phyloP scores from a whole-genome alignment of 2,113 vertebrate genomes.

The Muntiacus muntjak region DNA sequence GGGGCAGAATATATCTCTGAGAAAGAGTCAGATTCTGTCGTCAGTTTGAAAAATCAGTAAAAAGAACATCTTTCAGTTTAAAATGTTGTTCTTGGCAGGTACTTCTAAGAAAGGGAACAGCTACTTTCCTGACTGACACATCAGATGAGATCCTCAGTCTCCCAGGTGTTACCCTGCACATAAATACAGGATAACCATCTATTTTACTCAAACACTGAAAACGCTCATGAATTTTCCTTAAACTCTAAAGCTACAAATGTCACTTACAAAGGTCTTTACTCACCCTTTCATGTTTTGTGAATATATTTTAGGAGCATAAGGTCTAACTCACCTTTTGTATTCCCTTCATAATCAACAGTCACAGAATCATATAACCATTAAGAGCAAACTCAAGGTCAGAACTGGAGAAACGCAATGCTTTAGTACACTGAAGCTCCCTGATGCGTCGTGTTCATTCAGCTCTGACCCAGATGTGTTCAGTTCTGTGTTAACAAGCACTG shows the following conservation, averaged over 20 bases:
- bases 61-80: background rate
- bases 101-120: background rate
- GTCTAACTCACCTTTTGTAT: background rate
- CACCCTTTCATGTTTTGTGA: background rate
- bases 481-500: accelerated
- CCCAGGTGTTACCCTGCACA: background rate
- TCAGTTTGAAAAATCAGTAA: background rate
- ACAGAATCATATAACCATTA: accelerated
- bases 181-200: background rate
- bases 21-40: background rate
- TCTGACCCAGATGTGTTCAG: background rate
- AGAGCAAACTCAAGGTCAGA: background rate
- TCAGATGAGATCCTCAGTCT: background rate
- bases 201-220: background rate
- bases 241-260: background rate
- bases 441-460: accelerated
- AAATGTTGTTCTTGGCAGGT: background rate
- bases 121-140: background rate
- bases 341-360: background rate
- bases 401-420: background rate
- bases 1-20: background rate
- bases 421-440: accelerated
- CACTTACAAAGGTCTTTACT: background rate
- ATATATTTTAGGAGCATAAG: background rate
- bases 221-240: background rate